phyloP scores from a whole-genome alignment of 2,888 invertebrate species.

The Nemurella pictetii region DNA sequence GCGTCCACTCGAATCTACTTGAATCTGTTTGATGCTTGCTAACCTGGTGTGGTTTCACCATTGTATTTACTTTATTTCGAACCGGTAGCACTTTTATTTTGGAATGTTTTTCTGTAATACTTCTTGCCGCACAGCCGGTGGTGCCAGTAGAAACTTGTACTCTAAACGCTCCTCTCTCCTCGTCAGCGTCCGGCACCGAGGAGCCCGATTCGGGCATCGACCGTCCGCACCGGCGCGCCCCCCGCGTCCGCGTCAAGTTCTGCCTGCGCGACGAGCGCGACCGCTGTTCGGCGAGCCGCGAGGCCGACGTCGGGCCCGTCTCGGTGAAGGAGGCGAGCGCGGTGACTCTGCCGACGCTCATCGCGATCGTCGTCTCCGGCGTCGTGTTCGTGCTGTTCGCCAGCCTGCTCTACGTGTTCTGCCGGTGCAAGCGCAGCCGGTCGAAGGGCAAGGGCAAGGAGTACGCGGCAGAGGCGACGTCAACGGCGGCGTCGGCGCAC shows the following conservation, averaged over 20 bases:
- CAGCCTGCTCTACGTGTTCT: conserved; percentile 77
- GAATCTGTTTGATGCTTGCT: too few relatives aligned
- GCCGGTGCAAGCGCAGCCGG: conserved; percentile 80
- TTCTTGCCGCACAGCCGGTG: too few relatives aligned
- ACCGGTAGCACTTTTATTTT: too few relatives aligned
- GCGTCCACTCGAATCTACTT: too few relatives aligned
- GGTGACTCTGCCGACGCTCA: conserved; percentile 75
- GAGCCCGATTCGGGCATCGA: neutral
- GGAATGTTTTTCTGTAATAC: too few relatives aligned
- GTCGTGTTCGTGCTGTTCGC: conserved; percentile 79
- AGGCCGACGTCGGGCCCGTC: conserved; percentile 81
- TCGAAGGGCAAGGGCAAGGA: conserved; percentile 84
- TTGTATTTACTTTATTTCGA: too few relatives aligned
- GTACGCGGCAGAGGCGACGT: conserved; percentile 85
- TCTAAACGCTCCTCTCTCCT: too few relatives aligned
- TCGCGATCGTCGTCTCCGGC: conserved; percentile 77
- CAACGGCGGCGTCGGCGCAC: conserved; percentile 81
- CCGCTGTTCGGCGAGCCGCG: conserved; percentile 80
- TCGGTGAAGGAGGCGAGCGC: conserved; percentile 79
- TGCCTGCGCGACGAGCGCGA: conserved; percentile 80
- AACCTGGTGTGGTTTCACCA: too few relatives aligned
- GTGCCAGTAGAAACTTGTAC: too few relatives aligned
- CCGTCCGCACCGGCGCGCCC: conserved; percentile 46
- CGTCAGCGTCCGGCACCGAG: neutral
- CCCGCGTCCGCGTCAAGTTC: conserved; percentile 75